Base-by-base conservation (phyloP, 2,888 invertebrate genomes). In the Odontothrips loti region DNA sequence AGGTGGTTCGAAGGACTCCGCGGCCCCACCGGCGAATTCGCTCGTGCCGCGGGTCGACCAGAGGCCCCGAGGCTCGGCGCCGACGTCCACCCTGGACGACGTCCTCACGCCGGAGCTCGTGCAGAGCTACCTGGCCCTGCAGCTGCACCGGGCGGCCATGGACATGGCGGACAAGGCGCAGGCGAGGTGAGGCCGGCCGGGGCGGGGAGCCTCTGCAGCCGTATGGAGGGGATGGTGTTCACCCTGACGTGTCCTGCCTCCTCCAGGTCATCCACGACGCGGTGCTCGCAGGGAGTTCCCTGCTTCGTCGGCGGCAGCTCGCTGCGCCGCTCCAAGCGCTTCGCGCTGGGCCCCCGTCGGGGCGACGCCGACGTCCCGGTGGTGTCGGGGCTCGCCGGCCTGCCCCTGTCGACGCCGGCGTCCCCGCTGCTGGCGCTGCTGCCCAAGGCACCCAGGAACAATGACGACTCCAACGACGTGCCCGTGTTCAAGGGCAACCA, bases 101-200 rank as follows among this genome's bases (percentile, higher is more conserved):
- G 27, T 75, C 11, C 68, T 75, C 11, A 75, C 68, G 23, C 68
- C 68, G 23, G 23, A 75, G 68, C 68, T 75, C 68, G 68, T 75
- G 68, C 68, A 75, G 68, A 75, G 68, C 68, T 75, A 75, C 68
- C 68, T 75, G 68, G 68, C 68, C 27, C 68, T 75, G 68, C 68
- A 75, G 68, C 68, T 75, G 68, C 68, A 75, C 68, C 68, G 68
- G 10, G 68, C 68, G 23, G 68, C 68, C 23, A n/a, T 75, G 68
- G 68, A 75, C 68, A 23, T 75, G 27, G 27, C 68, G 20, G 68
- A 75, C 11, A 23, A 12, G 68, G 6, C 27, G 23, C 23, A 75
- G 23, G 68, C 68, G 23, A 23, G 68, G 68, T 75, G 27, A 75
- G 68, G 58, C 34, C 34, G 34, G 34, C n/a, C n/a, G n/a, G n/a